phyloP scores from a whole-genome alignment of 1,140 invertebrate species.

The Anadara kagoshimensis region DNA sequence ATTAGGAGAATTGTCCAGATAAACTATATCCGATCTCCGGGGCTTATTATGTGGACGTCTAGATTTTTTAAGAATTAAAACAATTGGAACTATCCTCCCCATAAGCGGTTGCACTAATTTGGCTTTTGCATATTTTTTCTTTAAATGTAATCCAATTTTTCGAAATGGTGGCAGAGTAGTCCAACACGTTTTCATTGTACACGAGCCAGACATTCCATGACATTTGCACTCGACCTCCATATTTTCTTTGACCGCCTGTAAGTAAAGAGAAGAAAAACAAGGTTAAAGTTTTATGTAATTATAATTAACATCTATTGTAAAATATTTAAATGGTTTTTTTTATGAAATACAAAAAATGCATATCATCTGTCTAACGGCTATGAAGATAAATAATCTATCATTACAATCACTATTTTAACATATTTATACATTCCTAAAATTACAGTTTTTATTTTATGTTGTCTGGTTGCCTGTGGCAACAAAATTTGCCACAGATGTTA shows the following conservation, averaged over 20 bases:
- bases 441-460: too few relatives aligned
- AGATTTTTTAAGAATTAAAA: slow-evolving; percentile 81
- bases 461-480: too few relatives aligned
- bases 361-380: too few relatives aligned
- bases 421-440: too few relatives aligned
- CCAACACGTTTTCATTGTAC: slow-evolving; percentile 97
- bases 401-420: too few relatives aligned
- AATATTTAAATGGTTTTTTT: too few relatives aligned
- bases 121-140: slow-evolving; percentile 88
- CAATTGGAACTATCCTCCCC: slow-evolving; percentile 63
- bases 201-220: slow-evolving; percentile 96
- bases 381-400: too few relatives aligned
- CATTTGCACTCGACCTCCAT: slow-evolving; percentile 85
- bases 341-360: too few relatives aligned
- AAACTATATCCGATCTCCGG: slow-evolving; percentile 85
- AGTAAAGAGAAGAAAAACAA: slow-evolving; percentile 37
- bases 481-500: too few relatives aligned
- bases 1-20: slow-evolving; percentile 91
- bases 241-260: slow-evolving; percentile 71
- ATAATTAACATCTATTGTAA: too few relatives aligned
- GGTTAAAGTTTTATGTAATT: neutral
- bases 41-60: slow-evolving; percentile 67
- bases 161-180: slow-evolving; percentile 90
- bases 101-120: slow-evolving; percentile 80
- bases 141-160: slow-evolving; percentile 86